phyloP scores from a whole-genome alignment of 2,888 invertebrate genomes.

The Caenorhabditis zanzibari region DNA sequence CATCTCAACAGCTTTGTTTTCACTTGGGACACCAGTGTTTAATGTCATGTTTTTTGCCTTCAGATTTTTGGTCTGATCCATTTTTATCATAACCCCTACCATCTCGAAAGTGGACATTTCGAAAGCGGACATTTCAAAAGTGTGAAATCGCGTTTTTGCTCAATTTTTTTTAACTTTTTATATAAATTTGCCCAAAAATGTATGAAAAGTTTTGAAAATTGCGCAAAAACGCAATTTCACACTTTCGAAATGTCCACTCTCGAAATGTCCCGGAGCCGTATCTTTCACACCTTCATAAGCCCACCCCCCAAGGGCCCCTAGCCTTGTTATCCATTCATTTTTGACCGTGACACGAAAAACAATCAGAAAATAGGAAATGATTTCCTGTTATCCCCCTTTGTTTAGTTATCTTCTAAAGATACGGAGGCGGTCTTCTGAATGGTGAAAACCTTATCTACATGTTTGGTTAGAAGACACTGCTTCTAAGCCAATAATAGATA shows the following conservation, averaged over 20 bases:
- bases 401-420: slow-evolving; percentile 42
- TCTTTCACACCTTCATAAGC: slow-evolving; percentile 1
- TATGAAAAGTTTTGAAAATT: too few species aligned
- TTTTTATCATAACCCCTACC: too few species aligned
- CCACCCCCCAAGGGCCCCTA: not conserved
- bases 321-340: not conserved
- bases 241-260: too few species aligned
- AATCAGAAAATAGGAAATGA: slow-evolving; percentile 3
- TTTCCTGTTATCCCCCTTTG: slow-evolving; percentile 13
- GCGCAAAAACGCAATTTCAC: too few species aligned
- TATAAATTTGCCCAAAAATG: too few species aligned
- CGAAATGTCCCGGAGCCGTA: too few species aligned
- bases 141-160: too few species aligned
- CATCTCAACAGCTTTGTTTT: not conserved
- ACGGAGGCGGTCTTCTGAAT: slow-evolving; percentile 26
- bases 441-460: slow-evolving; percentile 32
- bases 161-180: too few species aligned
- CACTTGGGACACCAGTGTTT: not conserved
- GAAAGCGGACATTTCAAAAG: too few species aligned
- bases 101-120: too few species aligned
- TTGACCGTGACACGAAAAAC: slow-evolving; percentile 25
- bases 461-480: slow-evolving; percentile 8
- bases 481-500: slow-evolving; percentile 39
- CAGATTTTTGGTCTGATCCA: slow-evolving; percentile 18
- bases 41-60: slow-evolving; percentile 3